Base-by-base conservation (phyloP, 2,113 vertebrate genomes). In the Sinocyclocheilus rhinocerous region DNA sequence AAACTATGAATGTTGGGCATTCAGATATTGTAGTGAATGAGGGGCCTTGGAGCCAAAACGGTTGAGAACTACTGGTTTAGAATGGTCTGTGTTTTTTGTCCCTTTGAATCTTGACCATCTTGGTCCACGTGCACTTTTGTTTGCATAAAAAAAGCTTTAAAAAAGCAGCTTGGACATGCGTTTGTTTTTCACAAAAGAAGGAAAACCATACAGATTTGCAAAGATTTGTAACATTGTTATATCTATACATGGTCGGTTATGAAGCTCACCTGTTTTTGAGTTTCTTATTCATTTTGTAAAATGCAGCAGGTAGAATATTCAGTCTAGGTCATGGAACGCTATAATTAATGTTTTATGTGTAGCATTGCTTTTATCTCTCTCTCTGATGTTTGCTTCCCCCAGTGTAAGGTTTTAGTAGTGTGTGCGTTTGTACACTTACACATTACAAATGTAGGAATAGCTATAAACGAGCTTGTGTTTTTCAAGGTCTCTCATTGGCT, bases 281-380 rank as follows among this genome's bases (percentile, higher is more conserved):
- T 48, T 48, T 73, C 72, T 88, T 67, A 77, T 77, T 82, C 26
- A 50, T 86, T 83, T 80, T 86, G 76, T 76, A 76, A 61, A 42
- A 81, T 81, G 59, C 42, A 84, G 55, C 42, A 57, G 63, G 63
- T 75, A 55, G 55, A 86, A 84, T 86, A 80, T 86, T 86, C 67
- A 70, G 80, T 89, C 69, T 42, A 77, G 85, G 77, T 87, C 52
- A 65, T 84, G 72, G 24, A 55, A 52, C 39, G 15, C 59, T 69
- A 33, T 63, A 48, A 73, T 87, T 87, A 87, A 87, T 87, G 77
- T 72, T 87, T 89, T 50, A 89, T 81, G 69, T 82, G 57, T 39
- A 57, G 39, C 24, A 6, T 70, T 84, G 59, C 76, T 81, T 86
- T 81, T 86, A 84, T 77, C 61, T 88, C 45, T 29, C 45, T 88